A percentile compares a stretch with the other conserved stretches of the same genome.
phyloP scores from a whole-genome alignment of 2,113 vertebrate species.

The Aptenodytes forsteri region DNA sequence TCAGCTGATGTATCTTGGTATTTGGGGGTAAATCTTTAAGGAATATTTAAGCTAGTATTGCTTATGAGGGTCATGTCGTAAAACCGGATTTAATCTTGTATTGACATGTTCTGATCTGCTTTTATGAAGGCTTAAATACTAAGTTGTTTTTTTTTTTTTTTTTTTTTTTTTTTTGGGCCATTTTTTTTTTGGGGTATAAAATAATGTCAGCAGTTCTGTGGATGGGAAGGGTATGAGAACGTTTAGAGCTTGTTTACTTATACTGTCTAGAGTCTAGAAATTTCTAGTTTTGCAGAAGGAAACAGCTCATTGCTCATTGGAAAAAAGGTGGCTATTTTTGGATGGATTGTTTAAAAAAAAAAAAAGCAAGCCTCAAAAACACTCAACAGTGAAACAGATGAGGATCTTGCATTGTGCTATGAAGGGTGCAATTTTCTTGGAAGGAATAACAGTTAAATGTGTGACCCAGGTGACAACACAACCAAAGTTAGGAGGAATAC shows the following conservation, averaged over 20 bases:
- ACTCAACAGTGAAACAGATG: not conserved
- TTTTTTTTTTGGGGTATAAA: no score
- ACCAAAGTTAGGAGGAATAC: conserved; percentile 90
- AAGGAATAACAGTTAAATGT: conserved; percentile 90
- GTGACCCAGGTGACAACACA: conserved; percentile 91
- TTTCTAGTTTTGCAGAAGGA: not conserved
- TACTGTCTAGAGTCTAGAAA: not conserved
- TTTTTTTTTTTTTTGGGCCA: no score
- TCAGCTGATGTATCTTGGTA: not conserved
- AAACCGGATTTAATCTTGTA: not conserved
- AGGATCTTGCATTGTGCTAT: not conserved
- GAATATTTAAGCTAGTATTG: not conserved
- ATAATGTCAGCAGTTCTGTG: conserved; percentile 92
- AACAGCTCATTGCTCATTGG: not conserved
- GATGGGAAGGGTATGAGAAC: conserved; percentile 90
- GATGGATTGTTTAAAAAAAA: not conserved
- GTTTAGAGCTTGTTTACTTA: not conserved
- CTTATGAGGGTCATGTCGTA: not conserved
- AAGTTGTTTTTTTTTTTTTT: not conserved
- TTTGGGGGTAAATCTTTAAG: not conserved
- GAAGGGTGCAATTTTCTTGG: conserved; percentile 94
- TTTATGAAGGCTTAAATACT: not conserved
- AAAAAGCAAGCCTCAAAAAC: not conserved
- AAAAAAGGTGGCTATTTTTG: not conserved
- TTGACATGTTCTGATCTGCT: not conserved